A percentile compares a stretch with the other conserved stretches of the same genome.
Conservation (phyloP, 1,140 invertebrate genomes). For the Rhyzopertha dominica region DNA sequence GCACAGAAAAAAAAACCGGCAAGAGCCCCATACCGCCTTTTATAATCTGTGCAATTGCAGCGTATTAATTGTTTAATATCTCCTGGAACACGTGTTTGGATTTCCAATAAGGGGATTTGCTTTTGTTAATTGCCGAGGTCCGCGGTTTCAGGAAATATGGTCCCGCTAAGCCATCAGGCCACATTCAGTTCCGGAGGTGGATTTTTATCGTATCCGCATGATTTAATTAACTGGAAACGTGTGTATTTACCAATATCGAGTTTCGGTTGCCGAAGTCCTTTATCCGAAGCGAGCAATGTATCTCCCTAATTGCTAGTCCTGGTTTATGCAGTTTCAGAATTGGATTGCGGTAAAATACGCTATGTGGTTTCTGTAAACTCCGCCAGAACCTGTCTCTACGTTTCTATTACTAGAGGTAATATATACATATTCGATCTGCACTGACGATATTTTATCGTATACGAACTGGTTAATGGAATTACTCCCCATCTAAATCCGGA, state of each 20-base stretch:
- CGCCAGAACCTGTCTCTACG: slow-evolving; percentile 40
- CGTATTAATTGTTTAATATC: slow-evolving; percentile 45
- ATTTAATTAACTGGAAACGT: slow-evolving; percentile 29
- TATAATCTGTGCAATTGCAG: slow-evolving; percentile 26
- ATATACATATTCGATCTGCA: slow-evolving; percentile 38
- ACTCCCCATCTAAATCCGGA: slow-evolving; percentile 34
- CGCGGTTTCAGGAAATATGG: slow-evolving; percentile 20
- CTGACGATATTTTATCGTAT: slow-evolving; percentile 36
- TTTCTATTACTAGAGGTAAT: slow-evolving; percentile 42
- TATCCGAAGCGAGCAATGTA: slow-evolving; percentile 39
- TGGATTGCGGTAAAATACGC: slow-evolving; percentile 46
- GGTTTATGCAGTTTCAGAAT: slow-evolving; percentile 45
- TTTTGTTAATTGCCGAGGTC: slow-evolving; percentile 39
- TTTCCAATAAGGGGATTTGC: slow-evolving; percentile 41
- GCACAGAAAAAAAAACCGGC: slow-evolving; percentile 33
- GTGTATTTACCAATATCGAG: slow-evolving; percentile 21
- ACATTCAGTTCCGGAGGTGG: slow-evolving; percentile 15
- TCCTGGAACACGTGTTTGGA: slow-evolving; percentile 42
- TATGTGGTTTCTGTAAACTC: slow-evolving; percentile 44
- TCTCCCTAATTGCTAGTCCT: slow-evolving; percentile 43
- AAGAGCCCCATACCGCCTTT: slow-evolving; percentile 21
- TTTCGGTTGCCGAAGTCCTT: slow-evolving; percentile 26
- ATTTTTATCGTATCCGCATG: slow-evolving; percentile 12
- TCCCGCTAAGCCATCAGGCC: slow-evolving; percentile 12
- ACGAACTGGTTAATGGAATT: slow-evolving; percentile 40